Percentiles rank a stretch among this genome's conserved stretches.
These are phyloP conservation scores for Akabosia matsudoensis DNA, from an alignment of 1,140 invertebrate species.

Conservation along the genomic window DNA sequence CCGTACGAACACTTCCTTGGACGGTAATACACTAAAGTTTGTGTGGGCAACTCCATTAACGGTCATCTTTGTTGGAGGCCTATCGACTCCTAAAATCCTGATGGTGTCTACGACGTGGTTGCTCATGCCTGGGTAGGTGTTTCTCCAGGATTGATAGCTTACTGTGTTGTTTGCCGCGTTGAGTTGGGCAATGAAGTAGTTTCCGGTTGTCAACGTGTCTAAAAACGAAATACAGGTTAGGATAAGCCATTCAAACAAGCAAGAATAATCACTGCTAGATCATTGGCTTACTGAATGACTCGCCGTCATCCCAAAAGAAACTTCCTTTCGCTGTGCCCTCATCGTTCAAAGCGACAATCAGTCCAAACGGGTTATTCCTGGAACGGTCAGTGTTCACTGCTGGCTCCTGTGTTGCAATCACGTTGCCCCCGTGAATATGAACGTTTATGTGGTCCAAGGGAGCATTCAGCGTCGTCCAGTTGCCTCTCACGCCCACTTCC, in stretches of 20 bases:
- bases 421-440: constrained; percentile 66
- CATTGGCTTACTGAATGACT: constrained; percentile 60
- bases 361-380: constrained; percentile 59
- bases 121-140: background rate
- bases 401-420: constrained; percentile 67
- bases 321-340: constrained; percentile 59
- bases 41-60: constrained; percentile 16
- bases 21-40: background rate
- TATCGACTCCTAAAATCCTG: background rate
- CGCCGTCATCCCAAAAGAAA: constrained; percentile 73
- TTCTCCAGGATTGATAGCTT: background rate
- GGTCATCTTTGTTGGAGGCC: background rate
- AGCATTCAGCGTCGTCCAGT: constrained; percentile 56
- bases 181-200: constrained; percentile 14
- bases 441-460: constrained; percentile 64
- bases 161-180: background rate
- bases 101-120: background rate
- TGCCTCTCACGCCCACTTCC: constrained; percentile 52
- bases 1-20: background rate
- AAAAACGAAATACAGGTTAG: background rate
- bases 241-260: background rate
- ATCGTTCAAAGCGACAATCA: constrained; percentile 61
- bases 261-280: background rate
- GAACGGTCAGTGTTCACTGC: constrained; percentile 60
- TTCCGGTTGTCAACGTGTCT: background rate